A percentile compares a stretch with the other conserved stretches of the same genome.
phyloP scores from a whole-genome alignment of 2,888 invertebrate species.

The Ptilodon capucinus region DNA sequence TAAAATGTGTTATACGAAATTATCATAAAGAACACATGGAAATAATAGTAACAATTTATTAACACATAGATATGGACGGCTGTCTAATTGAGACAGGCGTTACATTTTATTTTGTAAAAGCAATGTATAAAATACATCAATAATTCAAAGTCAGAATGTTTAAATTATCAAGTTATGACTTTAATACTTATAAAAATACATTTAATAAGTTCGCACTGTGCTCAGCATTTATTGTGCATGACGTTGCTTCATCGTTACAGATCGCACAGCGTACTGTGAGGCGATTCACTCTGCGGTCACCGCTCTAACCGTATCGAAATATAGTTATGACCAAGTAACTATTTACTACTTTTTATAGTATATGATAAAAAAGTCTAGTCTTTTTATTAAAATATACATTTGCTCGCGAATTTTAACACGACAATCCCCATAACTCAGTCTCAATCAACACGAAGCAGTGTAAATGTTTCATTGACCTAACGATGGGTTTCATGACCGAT shows the following conservation, averaged over 20 bases:
- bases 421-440: neutral
- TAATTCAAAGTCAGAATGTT: constrained; percentile 13
- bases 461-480: too few relatives aligned
- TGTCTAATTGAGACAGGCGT: constrained; percentile 35
- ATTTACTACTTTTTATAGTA: constrained; percentile 21
- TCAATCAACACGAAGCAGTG: too few relatives aligned
- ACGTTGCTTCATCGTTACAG: constrained; percentile 36
- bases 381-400: constrained; percentile 10
- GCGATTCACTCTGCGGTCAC: constrained; percentile 14
- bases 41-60: constrained; percentile 21
- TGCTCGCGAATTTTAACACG: constrained; percentile 7
- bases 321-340: constrained; percentile 14
- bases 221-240: constrained; percentile 60
- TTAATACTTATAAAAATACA: constrained; percentile 46
- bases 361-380: constrained; percentile 10
- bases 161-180: constrained; percentile 30
- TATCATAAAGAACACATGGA: constrained; percentile 32
- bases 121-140: constrained; percentile 18
- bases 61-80: constrained; percentile 39
- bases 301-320: constrained; percentile 15
- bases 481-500: too few relatives aligned
- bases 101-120: constrained; percentile 12
- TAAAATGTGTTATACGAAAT: constrained; percentile 1
- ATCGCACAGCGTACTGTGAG: constrained; percentile 34
- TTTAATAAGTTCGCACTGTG: constrained; percentile 43